phyloP scores from a whole-genome alignment of 2,113 vertebrate genomes.

The Aleadryas rufinucha region DNA sequence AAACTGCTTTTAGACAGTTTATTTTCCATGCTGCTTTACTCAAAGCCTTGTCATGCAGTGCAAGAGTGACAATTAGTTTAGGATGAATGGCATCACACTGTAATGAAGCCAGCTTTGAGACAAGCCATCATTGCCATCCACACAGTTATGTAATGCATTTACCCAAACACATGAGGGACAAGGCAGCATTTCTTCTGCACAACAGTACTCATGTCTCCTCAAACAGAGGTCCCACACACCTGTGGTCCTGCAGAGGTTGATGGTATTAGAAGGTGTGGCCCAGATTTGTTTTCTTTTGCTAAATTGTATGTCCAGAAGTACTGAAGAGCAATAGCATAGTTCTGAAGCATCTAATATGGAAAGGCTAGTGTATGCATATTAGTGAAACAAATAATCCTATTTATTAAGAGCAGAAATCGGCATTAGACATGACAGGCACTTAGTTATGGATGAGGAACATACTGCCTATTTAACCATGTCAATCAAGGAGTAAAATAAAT shows the following conservation, averaged over 20 bases:
- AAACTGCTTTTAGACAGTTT: neutral
- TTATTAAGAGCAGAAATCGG: neutral
- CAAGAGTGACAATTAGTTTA: neutral
- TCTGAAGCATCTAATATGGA: neutral
- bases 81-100: neutral
- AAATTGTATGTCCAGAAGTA: neutral
- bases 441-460: neutral
- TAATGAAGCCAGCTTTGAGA: neutral
- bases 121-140: neutral
- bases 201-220: neutral
- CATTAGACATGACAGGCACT: neutral
- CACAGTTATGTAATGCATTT: neutral
- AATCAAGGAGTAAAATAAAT: neutral
- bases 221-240: neutral
- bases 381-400: neutral
- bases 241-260: neutral
- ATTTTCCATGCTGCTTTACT: neutral
- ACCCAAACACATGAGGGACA: neutral
- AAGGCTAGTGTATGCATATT: neutral
- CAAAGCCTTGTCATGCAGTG: neutral
- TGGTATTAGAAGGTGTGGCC: neutral
- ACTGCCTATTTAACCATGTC: neutral
- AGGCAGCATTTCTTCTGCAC: neutral
- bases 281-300: neutral
- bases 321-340: neutral